Evolutionary conservation across 2,113 vertebrate genomes (phyloP).

Genomic region (Myanophis thanlyinensis): DNA sequence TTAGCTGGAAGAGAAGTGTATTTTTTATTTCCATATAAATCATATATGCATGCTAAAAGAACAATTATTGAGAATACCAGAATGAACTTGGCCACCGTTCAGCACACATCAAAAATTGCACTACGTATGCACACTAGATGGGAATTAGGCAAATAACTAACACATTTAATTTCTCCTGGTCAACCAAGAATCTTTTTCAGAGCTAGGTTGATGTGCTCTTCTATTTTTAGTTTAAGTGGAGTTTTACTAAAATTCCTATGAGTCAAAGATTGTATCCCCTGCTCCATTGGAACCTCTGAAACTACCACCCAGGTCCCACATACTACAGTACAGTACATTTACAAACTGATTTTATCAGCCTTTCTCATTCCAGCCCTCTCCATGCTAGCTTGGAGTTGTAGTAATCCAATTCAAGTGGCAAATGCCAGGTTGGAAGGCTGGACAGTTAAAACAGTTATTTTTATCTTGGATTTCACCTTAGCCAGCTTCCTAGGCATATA

Average conservation of each 20-base stretch:
- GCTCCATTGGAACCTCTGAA: not conserved
- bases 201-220: not conserved
- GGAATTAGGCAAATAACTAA: not conserved
- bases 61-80: not conserved
- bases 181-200: not conserved
- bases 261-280: not conserved
- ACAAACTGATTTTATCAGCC: not conserved
- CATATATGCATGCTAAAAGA: not conserved
- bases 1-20: not conserved
- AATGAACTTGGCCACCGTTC: not conserved
- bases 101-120: not conserved
- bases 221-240: not conserved
- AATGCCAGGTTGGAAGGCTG: not conserved
- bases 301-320: not conserved
- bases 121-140: not conserved
- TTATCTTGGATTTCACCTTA: not conserved
- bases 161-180: not conserved
- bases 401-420: not conserved
- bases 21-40: not conserved
- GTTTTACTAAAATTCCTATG: not conserved
- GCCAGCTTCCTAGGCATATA: not conserved
- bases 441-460: not conserved
- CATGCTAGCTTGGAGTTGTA: not conserved
- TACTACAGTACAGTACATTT: not conserved
- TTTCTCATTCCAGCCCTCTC: not conserved